Evolutionary conservation across 2,888 invertebrate species (phyloP).

Genomic region (Trissolcus japonicus): DNA sequence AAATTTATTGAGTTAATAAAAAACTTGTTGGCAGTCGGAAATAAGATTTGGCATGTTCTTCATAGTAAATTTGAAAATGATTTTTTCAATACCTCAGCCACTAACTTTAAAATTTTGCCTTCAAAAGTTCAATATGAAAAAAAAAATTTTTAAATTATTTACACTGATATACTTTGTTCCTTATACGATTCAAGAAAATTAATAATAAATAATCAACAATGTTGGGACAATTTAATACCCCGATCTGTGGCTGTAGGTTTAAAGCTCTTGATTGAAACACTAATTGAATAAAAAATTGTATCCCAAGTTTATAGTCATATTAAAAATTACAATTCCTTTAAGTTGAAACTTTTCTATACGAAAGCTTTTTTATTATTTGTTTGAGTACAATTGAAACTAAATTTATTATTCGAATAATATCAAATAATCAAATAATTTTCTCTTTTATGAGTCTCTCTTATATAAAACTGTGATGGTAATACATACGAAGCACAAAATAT

Average conservation of each 20-base stretch:
- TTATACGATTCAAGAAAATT: no score
- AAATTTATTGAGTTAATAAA: slow-evolving; percentile 10
- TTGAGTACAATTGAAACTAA: not conserved
- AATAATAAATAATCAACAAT: no score
- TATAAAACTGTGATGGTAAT: slow-evolving; percentile 4
- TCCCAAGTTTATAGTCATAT: not conserved
- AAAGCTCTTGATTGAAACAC: no score
- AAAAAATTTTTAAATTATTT: no score
- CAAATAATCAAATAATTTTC: not conserved
- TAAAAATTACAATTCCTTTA: slow-evolving; percentile 34
- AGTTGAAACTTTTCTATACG: slow-evolving; percentile 4
- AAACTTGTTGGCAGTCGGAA: slow-evolving; percentile 39
- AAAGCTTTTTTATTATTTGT: slow-evolving; percentile 1
- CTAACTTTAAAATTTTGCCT: not conserved
- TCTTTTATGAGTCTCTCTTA: not conserved
- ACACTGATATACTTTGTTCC: no score
- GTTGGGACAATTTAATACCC: no score
- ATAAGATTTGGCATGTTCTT: slow-evolving; percentile 20
- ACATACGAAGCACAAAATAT: slow-evolving; percentile 12
- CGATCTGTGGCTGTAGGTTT: no score
- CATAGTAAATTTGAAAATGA: not conserved
- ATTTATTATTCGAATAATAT: not conserved
- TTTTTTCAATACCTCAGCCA: not conserved
- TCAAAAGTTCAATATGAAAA: no score
- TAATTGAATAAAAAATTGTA: not conserved